phyloP scores from a whole-genome alignment of 1,140 invertebrate genomes.

The Lepidurus packardi region DNA sequence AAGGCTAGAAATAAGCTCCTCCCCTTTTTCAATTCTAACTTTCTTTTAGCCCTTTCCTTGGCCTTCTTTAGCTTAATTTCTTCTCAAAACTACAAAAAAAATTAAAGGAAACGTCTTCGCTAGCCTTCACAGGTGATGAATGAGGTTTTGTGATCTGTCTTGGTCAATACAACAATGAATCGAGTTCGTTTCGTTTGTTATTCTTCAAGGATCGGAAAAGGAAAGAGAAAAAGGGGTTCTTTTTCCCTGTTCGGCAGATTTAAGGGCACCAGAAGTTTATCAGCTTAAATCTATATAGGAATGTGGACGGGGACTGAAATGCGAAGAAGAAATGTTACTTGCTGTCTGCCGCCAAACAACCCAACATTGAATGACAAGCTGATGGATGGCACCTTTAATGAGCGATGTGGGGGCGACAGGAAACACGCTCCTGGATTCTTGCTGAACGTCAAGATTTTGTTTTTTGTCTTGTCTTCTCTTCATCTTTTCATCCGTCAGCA shows the following conservation, averaged over 20 bases:
- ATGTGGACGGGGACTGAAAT: not conserved
- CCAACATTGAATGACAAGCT: not conserved
- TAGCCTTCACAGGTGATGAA: not conserved
- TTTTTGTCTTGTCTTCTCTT: too few relatives aligned
- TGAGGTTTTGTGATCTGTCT: not conserved
- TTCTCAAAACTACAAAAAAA: too few relatives aligned
- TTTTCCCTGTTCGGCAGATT: not conserved
- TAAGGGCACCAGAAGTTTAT: not conserved
- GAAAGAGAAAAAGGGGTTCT: not conserved
- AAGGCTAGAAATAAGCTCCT: not conserved
- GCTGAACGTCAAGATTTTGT: too few relatives aligned
- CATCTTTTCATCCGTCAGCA: too few relatives aligned
- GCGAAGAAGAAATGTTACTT: not conserved
- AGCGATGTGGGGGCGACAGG: slow-evolving; percentile 6
- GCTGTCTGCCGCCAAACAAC: not conserved
- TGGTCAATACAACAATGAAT: not conserved
- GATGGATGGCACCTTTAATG: slow-evolving; percentile 22
- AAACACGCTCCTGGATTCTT: not conserved
- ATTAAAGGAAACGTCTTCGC: too few relatives aligned
- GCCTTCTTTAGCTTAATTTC: too few relatives aligned
- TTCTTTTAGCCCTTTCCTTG: too few relatives aligned
- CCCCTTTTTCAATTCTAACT: not conserved
- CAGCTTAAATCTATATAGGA: not conserved
- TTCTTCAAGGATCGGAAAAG: not conserved
- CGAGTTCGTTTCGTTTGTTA: not conserved